These are phyloP conservation scores for Raphicerus campestris DNA, from an alignment of 2,113 vertebrate genomes.

Conservation along the genomic window DNA sequence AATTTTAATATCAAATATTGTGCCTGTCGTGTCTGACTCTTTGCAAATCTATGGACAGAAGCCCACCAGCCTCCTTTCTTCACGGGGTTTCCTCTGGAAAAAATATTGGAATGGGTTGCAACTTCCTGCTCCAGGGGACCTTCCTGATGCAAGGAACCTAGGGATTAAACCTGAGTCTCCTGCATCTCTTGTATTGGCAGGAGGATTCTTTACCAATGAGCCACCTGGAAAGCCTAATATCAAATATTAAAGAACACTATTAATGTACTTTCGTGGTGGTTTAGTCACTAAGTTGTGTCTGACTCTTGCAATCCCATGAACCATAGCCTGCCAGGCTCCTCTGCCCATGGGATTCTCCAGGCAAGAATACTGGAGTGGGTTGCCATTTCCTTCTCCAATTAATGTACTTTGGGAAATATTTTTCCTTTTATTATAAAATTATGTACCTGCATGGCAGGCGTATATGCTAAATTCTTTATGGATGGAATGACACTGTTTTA, in stretches of 20 bases:
- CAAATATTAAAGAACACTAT: background rate
- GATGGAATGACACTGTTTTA: background rate
- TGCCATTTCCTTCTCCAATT: background rate
- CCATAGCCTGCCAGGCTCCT: background rate
- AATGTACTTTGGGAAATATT: background rate
- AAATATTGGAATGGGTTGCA: background rate
- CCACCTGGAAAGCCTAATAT: background rate
- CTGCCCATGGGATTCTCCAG: background rate
- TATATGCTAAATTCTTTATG: background rate
- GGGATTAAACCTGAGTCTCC: background rate
- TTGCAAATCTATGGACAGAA: background rate
- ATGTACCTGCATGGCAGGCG: background rate
- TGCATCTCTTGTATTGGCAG: accelerated
- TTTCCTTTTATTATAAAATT: background rate
- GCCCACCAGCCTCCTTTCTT: background rate
- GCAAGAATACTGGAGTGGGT: background rate
- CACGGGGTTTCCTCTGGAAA: background rate
- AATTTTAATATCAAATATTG: background rate
- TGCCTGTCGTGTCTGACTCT: background rate
- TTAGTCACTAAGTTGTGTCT: background rate
- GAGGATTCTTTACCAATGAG: background rate
- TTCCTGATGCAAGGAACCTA: background rate
- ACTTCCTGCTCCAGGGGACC: background rate
- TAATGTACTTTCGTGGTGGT: background rate
- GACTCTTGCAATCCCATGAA: background rate